Evolutionary conservation across 2,888 invertebrate genomes (phyloP).

Genomic region (Automeris io): DNA sequence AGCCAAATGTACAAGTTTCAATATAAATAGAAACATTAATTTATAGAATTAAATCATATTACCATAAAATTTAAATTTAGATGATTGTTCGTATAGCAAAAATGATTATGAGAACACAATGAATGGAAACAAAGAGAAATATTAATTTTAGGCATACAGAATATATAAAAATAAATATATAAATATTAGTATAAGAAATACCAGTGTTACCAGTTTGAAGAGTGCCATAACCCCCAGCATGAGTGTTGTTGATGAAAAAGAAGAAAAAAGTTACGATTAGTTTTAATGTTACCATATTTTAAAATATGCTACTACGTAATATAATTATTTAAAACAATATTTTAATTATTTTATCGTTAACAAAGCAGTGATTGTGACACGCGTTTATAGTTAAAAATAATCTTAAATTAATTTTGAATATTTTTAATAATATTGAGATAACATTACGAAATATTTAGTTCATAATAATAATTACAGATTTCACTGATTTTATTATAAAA

Average conservation of each 20-base stretch:
- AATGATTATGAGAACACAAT: not conserved
- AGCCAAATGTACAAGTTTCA: not conserved
- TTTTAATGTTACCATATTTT: conserved; percentile 30
- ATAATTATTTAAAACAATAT: conserved; percentile 42
- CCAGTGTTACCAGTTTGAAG: conserved; percentile 74
- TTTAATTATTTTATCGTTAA: conserved; percentile 39
- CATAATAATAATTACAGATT: too few species aligned
- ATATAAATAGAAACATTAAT: not conserved
- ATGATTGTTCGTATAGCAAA: not conserved
- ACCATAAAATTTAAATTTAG: not conserved
- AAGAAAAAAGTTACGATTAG: conserved; percentile 62
- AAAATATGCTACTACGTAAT: not conserved
- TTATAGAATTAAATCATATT: not conserved
- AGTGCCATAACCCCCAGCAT: conserved; percentile 73
- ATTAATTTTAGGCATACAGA: conserved; percentile 11
- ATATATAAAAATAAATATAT: conserved; percentile 15
- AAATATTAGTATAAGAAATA: conserved; percentile 59
- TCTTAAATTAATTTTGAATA: too few species aligned
- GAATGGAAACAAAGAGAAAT: conserved; percentile 15
- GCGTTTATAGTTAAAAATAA: not conserved
- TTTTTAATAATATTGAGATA: too few species aligned
- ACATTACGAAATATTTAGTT: too few species aligned
- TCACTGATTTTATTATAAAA: too few species aligned
- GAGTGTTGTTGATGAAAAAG: conserved; percentile 72
- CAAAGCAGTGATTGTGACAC: conserved; percentile 16